These are phyloP conservation scores for Armadillidium nasatum DNA, from an alignment of 1,140 invertebrate species.

Conservation along the genomic window DNA sequence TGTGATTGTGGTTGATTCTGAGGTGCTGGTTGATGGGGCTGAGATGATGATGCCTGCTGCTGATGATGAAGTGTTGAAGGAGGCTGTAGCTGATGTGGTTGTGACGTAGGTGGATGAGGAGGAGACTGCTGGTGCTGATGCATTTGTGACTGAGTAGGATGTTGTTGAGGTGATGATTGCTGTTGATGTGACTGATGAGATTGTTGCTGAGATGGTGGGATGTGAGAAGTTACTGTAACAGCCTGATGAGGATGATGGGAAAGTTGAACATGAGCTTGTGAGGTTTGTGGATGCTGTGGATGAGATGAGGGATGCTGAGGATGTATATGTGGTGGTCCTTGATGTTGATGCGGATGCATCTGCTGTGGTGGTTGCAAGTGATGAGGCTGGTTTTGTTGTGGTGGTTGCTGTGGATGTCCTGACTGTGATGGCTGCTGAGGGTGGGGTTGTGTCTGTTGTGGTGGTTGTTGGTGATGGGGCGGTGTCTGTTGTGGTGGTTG, in stretches of 20 bases:
- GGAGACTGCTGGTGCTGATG: slow-evolving; percentile 25
- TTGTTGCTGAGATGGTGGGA: no score
- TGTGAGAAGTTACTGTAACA: no score
- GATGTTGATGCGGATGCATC: background rate
- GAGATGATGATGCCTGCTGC: background rate
- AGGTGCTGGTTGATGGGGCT: background rate
- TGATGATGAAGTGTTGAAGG: slow-evolving; percentile 16
- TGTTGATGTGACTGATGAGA: no score
- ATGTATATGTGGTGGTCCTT: background rate
- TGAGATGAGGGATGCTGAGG: no score
- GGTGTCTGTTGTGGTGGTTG: background rate
- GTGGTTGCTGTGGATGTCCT: slow-evolving; percentile 5
- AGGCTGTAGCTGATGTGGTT: background rate
- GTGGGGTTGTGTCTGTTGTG: background rate
- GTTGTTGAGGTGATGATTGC: no score
- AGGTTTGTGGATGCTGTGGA: no score
- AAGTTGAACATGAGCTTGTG: no score
- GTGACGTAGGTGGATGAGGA: slow-evolving; percentile 7
- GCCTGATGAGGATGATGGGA: no score
- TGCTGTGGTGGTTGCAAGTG: background rate
- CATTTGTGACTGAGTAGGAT: no score
- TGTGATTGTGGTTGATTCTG: slow-evolving; percentile 10
- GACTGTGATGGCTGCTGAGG: background rate
- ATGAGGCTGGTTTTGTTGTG: slow-evolving; percentile 16
- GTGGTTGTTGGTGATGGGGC: background rate